These are phyloP conservation scores for Oreortyx pictus DNA, from an alignment of 2,797 vertebrate species.

Conservation along the genomic window DNA sequence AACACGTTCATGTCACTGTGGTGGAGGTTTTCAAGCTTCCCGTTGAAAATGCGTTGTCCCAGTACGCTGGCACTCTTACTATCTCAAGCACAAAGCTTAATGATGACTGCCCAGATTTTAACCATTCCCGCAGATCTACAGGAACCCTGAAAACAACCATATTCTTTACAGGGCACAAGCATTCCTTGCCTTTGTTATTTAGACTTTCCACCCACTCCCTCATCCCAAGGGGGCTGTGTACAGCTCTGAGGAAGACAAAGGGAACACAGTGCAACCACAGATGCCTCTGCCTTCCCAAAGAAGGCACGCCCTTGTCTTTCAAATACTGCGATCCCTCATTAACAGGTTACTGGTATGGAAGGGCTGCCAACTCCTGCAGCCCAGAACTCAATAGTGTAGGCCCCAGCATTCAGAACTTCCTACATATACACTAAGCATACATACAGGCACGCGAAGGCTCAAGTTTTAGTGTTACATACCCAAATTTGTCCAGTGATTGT, in stretches of 20 bases:
- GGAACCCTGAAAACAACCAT: neutral
- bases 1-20: rapidly evolving
- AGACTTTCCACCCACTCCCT: neutral
- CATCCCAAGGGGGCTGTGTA: neutral
- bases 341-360: neutral
- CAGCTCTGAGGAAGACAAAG: neutral
- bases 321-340: neutral
- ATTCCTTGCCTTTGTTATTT: neutral
- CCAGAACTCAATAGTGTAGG: neutral
- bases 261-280: rapidly evolving
- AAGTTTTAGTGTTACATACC: conserved; percentile 60
- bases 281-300: neutral
- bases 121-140: neutral
- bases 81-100: neutral
- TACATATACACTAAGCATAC: rapidly evolving
- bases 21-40: neutral
- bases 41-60: neutral
- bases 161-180: neutral
- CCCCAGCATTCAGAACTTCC: neutral
- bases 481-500: conserved; percentile 84
- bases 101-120: neutral
- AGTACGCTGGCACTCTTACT: rapidly evolving
- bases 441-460: rapidly evolving
- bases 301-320: neutral
- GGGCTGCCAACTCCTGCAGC: neutral